Percentiles rank a stretch among this genome's conserved stretches.
Conservation (phyloP, 2,888 invertebrate species). For the Sinotaia quadrata region DNA sequence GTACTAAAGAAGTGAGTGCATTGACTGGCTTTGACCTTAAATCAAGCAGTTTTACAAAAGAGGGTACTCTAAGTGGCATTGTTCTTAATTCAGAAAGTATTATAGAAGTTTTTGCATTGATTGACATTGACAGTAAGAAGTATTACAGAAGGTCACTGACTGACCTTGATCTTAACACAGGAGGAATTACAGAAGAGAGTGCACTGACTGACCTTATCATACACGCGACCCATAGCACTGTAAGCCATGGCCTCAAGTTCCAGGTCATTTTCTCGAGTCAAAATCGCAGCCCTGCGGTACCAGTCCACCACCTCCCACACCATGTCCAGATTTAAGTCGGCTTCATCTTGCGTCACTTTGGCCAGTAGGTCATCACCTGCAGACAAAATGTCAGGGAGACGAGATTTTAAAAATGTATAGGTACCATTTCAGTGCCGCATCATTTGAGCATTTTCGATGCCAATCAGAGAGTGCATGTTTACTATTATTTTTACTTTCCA, state of each 20-base stretch:
- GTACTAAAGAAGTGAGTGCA: too few relatives aligned
- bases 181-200: too few relatives aligned
- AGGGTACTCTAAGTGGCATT: not conserved
- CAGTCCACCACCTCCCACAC: constrained; percentile 55
- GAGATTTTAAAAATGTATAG: not conserved
- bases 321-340: constrained; percentile 52
- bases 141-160: too few relatives aligned
- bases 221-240: not conserved
- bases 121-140: not conserved
- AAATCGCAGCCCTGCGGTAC: constrained; percentile 44
- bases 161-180: too few relatives aligned
- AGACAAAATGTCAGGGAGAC: not conserved
- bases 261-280: constrained; percentile 41
- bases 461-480: too few relatives aligned
- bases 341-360: constrained; percentile 41
- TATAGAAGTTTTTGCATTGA: too few relatives aligned
- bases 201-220: constrained; percentile 1
- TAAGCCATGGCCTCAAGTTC: constrained; percentile 44
- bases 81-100: too few relatives aligned
- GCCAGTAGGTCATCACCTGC: constrained; percentile 47
- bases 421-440: not conserved
- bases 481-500: too few relatives aligned
- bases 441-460: not conserved
- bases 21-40: too few relatives aligned
- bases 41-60: not conserved